phyloP scores from a whole-genome alignment of 2,797 vertebrate genomes.

The Propithecus perrieri region DNA sequence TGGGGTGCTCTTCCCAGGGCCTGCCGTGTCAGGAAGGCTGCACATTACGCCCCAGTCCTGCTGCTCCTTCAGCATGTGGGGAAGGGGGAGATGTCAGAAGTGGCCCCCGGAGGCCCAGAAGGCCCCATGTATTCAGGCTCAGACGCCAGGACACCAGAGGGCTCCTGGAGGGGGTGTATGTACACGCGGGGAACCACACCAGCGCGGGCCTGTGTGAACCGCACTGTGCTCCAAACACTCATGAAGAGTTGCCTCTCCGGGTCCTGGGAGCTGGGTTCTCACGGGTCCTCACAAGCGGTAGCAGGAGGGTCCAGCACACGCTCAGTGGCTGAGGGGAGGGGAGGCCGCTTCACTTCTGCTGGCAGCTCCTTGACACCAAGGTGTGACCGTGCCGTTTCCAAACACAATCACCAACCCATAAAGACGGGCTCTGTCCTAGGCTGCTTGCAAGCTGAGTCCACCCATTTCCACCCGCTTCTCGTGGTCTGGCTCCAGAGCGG shows the following conservation, averaged over 20 bases:
- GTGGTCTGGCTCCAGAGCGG: background rate
- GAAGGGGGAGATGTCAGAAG: background rate
- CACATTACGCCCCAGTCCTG: background rate
- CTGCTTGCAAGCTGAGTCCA: background rate
- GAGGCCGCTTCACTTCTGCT: background rate
- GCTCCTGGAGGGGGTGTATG: accelerated
- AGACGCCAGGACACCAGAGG: background rate
- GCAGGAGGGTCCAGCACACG: background rate
- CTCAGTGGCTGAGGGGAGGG: background rate
- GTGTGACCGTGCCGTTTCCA: background rate
- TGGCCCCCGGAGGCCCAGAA: background rate
- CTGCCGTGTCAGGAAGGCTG: background rate
- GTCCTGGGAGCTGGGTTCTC: background rate
- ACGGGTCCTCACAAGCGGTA: background rate
- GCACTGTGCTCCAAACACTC: background rate
- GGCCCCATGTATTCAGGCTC: background rate
- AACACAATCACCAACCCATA: accelerated
- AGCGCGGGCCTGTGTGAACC: background rate
- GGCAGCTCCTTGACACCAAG: background rate
- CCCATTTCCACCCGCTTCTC: background rate
- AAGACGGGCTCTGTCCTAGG: background rate
- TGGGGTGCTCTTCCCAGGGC: background rate
- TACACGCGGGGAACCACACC: accelerated
- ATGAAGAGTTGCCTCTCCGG: background rate
- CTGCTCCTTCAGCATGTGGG: no score